Evolutionary conservation across 2,888 invertebrate species (phyloP).

Genomic region (Drosophila koepferae): DNA sequence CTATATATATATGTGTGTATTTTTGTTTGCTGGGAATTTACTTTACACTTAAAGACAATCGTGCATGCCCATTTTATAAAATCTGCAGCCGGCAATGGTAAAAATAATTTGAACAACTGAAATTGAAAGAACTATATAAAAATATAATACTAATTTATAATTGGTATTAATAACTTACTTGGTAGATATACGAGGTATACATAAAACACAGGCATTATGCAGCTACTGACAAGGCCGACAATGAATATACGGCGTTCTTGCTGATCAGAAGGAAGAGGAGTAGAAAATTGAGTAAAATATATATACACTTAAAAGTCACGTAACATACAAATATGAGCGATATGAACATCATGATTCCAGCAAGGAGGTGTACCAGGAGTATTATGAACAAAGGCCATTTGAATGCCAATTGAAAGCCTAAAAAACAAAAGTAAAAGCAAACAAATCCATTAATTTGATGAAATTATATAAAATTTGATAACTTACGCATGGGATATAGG

Average conservation of each 20-base stretch:
- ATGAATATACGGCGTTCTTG: neutral
- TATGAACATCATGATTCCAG: conserved; percentile 8
- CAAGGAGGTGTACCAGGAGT: neutral
- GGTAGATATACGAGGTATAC: conserved; percentile 2
- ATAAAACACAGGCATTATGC: conserved; percentile 1
- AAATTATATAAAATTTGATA: too few species aligned
- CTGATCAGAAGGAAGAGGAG: neutral
- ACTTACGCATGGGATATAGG: conserved; percentile 2
- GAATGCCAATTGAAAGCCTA: neutral
- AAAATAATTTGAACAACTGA: conserved; percentile 6
- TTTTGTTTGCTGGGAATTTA: neutral
- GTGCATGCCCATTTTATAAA: conserved; percentile 3
- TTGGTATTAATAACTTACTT: neutral
- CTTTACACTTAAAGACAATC: neutral
- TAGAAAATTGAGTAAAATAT: neutral
- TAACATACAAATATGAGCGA: neutral
- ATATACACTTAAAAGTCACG: neutral
- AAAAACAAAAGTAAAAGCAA: neutral
- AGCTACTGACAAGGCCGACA: neutral
- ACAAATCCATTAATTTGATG: neutral
- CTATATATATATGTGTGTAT: neutral
- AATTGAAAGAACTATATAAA: neutral
- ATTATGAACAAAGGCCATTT: neutral
- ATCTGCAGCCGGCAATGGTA: conserved; percentile 8
- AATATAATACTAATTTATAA: neutral